Evolutionary conservation across 1,140 invertebrate species (phyloP), one percentile per base, ranked within the genome.

Genomic region (Bombus pascuorum): DNA sequence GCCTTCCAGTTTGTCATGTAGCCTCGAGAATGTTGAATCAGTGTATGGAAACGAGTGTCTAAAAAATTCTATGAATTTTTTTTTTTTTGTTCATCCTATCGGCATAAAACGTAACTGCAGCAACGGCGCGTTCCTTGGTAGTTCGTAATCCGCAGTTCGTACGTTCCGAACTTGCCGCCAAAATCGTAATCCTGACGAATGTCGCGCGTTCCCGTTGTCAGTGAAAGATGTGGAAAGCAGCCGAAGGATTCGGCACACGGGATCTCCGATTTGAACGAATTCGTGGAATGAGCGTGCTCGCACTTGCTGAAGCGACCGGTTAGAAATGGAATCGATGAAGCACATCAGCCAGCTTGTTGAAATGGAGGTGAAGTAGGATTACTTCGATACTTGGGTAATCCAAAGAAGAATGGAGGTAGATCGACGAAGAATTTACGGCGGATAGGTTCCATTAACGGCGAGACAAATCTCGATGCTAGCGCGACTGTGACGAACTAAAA

Each of bases 221-320:
- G 68, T 78, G 71, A 89, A 68, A 79, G 83, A 89, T 89, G 76
- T 53, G 71, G 66, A 80, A n/a, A 47, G 37, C 42, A 13, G 53
- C 13, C 68, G 42, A 3, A 25, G 42, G 28, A 34, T 53, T 53
- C 32, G 42, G 22, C 47, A 32, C 5, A 9, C 44, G 22, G 44
- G 15, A 59, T 75, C 10, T 25, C 25, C 44, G 12, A 39, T 57
- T 22, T 22, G 77, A 65, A 82, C n/a, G 34, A 53, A 59, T 66
- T 75, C 28, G 18, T 34, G 62, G 70, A 25, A 65, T 32, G 32
- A 28, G 39, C 28, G 62, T 82, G 28, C 4, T 44, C 39, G 62
- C 59, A 70, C 9, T 32, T 6, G 18, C 22, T 12, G 37, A 42
- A 22, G 42, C 53, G 28, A 53, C 22, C 37, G 28, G 59, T 37